A percentile compares a stretch with the other conserved stretches of the same genome.
phyloP scores from a whole-genome alignment of 2,113 vertebrate species.

The Hippocampus zosterae region DNA sequence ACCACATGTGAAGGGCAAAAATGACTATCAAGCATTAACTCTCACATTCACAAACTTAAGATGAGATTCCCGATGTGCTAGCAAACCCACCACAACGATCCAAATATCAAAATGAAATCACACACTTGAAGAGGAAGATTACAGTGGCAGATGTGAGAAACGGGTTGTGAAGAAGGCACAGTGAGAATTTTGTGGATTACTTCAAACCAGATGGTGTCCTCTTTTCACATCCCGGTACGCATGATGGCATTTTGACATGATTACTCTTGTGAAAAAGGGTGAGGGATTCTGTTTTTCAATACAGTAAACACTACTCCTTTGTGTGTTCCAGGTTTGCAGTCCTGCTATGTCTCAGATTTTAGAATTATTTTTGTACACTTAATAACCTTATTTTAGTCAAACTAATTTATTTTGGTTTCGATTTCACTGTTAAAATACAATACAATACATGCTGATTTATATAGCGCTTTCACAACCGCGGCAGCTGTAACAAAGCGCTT shows the following conservation, averaged over 20 bases:
- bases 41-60: neutral
- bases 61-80: neutral
- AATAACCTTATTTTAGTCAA: neutral
- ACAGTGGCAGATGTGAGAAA: neutral
- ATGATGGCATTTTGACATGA: neutral
- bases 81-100: neutral
- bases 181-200: neutral
- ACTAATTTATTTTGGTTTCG: no score
- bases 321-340: no score
- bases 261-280: neutral
- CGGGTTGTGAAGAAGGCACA: neutral
- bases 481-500: no score
- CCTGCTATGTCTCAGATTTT: neutral
- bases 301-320: no score
- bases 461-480: no score
- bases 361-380: neutral
- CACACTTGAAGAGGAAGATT: neutral
- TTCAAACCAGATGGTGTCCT: neutral
- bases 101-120: neutral
- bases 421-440: no score
- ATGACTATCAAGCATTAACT: neutral
- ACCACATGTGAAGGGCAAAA: neutral
- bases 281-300: neutral
- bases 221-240: neutral
- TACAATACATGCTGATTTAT: no score